Base-by-base conservation (phyloP, 2,888 invertebrate genomes). In the Leptothorax acervorum region DNA sequence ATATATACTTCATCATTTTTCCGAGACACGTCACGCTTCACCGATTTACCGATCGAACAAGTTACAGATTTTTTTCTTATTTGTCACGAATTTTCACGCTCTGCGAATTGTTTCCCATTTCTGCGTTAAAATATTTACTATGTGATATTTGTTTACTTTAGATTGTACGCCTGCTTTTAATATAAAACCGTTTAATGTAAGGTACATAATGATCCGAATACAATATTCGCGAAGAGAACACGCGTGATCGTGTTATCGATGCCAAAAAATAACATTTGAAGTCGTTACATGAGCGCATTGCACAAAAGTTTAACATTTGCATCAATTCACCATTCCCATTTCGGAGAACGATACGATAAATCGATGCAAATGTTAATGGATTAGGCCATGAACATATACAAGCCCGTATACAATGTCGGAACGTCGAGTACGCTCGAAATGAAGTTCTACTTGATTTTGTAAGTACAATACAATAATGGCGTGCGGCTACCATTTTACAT, bases 1-100 rank as follows among this genome's bases (percentile, higher is more conserved):
- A 23, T 23, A 23, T 23, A 23, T 23, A 87, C 90, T 92, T 89
- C 90, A 91, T 91, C 92, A 92, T 89, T 91, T 87, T 88, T 82
- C 53, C 70, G 78, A 73, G 76, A 86, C 85, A 70, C 68, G 70
- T 79, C 78, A 79, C 81, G 71, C 57, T 71, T 70, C 60, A 55
- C 55, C 83, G 76, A 85, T 79, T 85, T 81, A 68, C 76, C 74
- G 48, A 48, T 15, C 51, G 60, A 79, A 79, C 62, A 23, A 66
- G 28, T 65, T 62, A 31, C 11, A 31, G 42, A 66, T 66, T 48
- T 45, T 55, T 55, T 48, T 66, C 45, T 28, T 31, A 39, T 66
- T 65, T 23, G 28, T 57, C 57, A 31, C 12, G 65, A 83, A 76
- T 76, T 83, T 82, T 57, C 60, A 55, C 39, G 9, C 45, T 57